Evolutionary conservation across 2,113 vertebrate species (phyloP), one percentile per base, ranked within the genome.

Genomic region (Labrus mixtus): DNA sequence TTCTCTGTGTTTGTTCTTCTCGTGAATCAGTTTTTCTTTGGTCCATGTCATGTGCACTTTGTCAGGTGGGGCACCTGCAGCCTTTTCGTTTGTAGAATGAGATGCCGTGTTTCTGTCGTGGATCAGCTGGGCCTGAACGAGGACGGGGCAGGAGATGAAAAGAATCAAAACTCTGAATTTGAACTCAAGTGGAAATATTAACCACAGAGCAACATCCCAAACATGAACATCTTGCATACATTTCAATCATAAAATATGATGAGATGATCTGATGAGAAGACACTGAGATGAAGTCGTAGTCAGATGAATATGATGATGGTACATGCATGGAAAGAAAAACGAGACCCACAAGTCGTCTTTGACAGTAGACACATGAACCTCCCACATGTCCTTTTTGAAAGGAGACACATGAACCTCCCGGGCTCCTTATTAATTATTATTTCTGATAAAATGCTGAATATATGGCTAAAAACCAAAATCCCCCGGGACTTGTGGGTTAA

Each of bases 21-120:
- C 97, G 0, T 93, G 88, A 0, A 91, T 56, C 68, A 97, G 90
- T 74, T 97, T 99, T 63, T 99, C 97, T 93, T 98, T 97, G 15
- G 98, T 99, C 98, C 97, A 99, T 19, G 98, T 99, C 97, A 99
- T 99, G 16, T 99, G 97, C 73, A 98, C 94, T 8, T 90, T 93
- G 60, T 98, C 96, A 0, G 96, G 91, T 0, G 79, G 20, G 53
- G 91, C 64, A 16, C 88, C 56, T 6, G 65, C 71, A 1, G 90
- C 89, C 48, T 86, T 93, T 57, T 92, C 93, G 0, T 64, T 90
- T 0, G 65, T 51, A 0, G 91, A 92, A 19, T 94, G 97, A 0
- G 96, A 94, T 0, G 95, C 96, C 0, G 96, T 97, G 87, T 97
- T 97, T 80, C 95, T 91, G 88, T 99, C 97, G 0, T 97, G 97